A percentile compares a stretch with the other conserved stretches of the same genome.
These are phyloP conservation scores for Oryzias melastigma DNA, from an alignment of 2,113 vertebrate genomes.

Conservation along the genomic window DNA sequence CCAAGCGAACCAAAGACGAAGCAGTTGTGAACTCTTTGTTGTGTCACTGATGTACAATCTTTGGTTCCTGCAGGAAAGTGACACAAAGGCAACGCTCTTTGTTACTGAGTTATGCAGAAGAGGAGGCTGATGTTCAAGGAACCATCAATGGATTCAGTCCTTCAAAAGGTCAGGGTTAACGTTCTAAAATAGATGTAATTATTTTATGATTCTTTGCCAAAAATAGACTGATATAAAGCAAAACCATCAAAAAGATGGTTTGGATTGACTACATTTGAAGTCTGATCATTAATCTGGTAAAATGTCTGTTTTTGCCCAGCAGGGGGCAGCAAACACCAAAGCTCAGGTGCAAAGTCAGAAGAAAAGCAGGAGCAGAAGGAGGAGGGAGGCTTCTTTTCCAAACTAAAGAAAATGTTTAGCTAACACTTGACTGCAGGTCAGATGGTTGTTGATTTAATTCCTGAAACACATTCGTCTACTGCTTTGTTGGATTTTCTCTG, in stretches of 20 bases:
- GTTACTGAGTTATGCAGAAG: conserved; percentile 88
- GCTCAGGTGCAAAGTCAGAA: conserved; percentile 27
- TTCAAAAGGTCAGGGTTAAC: conserved; percentile 40
- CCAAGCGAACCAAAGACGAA: too few relatives aligned
- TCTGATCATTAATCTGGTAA: not conserved
- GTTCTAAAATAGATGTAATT: too few relatives aligned
- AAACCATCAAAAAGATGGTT: too few relatives aligned
- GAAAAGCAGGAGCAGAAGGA: conserved; percentile 49
- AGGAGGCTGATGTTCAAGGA: conserved; percentile 86
- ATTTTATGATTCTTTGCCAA: too few relatives aligned
- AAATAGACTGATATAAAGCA: too few relatives aligned
- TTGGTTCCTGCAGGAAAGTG: conserved; percentile 78
- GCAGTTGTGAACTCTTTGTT: too few relatives aligned
- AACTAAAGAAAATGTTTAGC: conserved; percentile 74
- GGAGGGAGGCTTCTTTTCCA: conserved; percentile 70
- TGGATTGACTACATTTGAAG: too few relatives aligned
- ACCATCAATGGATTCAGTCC: conserved; percentile 79
- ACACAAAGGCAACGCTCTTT: conserved; percentile 84
- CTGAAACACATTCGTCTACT: not conserved
- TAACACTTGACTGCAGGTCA: conserved; percentile 49
- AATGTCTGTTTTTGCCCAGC: conserved; percentile 47
- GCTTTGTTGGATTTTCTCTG: not conserved
- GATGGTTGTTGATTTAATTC: conserved; percentile 6
- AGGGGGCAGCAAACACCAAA: conserved; percentile 50
- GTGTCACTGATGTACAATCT: not conserved